These are phyloP conservation scores for Pyrrhia umbra DNA, from an alignment of 2,888 invertebrate species.

Conservation along the genomic window DNA sequence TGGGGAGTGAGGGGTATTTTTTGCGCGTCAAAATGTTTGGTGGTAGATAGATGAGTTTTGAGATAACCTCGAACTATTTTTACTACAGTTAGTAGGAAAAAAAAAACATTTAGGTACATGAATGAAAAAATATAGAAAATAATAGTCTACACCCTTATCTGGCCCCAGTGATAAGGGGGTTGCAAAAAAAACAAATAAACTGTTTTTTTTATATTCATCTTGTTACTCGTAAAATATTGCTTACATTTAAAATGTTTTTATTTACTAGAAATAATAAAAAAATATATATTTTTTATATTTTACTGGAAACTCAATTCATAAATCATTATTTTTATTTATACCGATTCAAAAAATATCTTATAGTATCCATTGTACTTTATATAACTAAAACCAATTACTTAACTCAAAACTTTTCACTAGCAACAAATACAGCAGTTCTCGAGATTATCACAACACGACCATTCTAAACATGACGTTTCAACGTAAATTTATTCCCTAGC, in stretches of 20 bases:
- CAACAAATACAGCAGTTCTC: conserved; percentile 28
- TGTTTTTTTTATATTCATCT: too few relatives aligned
- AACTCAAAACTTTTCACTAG: conserved; percentile 2
- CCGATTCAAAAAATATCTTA: too few relatives aligned
- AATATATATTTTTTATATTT: too few relatives aligned
- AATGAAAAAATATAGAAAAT: too few relatives aligned
- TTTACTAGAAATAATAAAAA: too few relatives aligned
- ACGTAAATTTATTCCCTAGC: conserved; percentile 67
- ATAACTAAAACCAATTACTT: conserved; percentile 9
- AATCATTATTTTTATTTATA: too few relatives aligned
- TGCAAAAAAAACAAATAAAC: too few relatives aligned
- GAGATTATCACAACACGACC: conserved; percentile 49
- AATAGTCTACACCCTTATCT: too few relatives aligned
- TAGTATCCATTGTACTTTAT: neutral
- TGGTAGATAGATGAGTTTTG: neutral
- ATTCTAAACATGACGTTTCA: conserved; percentile 60
- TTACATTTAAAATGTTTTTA: too few relatives aligned
- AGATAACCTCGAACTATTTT: neutral
- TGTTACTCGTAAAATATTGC: too few relatives aligned
- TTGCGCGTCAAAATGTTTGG: conserved; percentile 38
- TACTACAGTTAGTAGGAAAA: neutral
- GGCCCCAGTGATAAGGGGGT: too few relatives aligned
- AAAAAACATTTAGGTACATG: neutral
- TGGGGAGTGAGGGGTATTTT: conserved; percentile 26
- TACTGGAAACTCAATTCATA: too few relatives aligned